Conservation (phyloP, 2,888 invertebrate genomes). For the Ptilodon capucinus region DNA sequence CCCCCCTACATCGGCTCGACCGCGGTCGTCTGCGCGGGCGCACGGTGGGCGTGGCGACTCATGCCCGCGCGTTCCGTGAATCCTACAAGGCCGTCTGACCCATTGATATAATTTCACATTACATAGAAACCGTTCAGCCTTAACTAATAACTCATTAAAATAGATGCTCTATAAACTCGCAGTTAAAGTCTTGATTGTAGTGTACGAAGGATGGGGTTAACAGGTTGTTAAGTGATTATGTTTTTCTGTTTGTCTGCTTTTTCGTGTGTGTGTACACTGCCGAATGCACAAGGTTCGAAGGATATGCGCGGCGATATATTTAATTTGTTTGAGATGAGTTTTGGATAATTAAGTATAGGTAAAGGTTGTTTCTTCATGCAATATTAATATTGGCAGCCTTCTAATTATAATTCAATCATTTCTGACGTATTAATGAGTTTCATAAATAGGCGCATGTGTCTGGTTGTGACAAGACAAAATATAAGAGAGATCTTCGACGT, state of each 20-base stretch:
- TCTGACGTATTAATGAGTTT: background rate
- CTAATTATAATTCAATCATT: background rate
- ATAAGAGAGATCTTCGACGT: too few relatives aligned
- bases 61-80: slow-evolving; percentile 62
- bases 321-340: slow-evolving; percentile 1
- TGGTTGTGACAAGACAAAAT: too few relatives aligned
- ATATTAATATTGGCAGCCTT: background rate
- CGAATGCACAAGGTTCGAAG: slow-evolving; percentile 3
- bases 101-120: slow-evolving; percentile 50
- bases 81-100: slow-evolving; percentile 63
- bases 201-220: background rate
- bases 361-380: background rate
- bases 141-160: background rate
- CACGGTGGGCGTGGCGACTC: slow-evolving; percentile 46
- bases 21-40: slow-evolving; percentile 16
- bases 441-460: background rate
- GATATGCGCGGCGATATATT: background rate
- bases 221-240: slow-evolving; percentile 12
- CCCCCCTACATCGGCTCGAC: slow-evolving; percentile 3
- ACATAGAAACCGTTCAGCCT: background rate
- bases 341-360: background rate
- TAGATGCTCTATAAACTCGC: background rate
- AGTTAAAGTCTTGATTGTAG: background rate
- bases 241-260: slow-evolving; percentile 30
- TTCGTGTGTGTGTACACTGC: slow-evolving; percentile 27